phyloP scores from a whole-genome alignment of 2,113 vertebrate genomes.

The Herpetotheres cachinnans region DNA sequence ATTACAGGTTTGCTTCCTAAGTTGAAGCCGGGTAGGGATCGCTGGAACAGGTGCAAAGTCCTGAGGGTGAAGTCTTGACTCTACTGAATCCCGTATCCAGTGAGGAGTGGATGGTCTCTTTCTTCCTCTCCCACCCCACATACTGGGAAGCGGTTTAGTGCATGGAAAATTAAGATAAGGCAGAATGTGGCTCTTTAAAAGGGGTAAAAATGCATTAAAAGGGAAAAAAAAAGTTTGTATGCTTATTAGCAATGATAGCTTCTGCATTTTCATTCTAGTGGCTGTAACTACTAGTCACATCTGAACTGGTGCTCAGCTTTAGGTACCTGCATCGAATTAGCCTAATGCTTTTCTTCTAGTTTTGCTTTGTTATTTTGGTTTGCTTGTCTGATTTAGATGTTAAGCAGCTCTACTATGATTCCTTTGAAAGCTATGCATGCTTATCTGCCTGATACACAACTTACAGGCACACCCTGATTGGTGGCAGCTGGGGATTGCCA shows the following conservation, averaged over 20 bases:
- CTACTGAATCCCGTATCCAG: neutral
- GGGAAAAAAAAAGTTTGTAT: rapidly evolving
- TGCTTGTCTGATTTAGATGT: slow-evolving; percentile 1
- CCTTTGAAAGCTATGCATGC: slow-evolving; percentile 20
- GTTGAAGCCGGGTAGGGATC: neutral
- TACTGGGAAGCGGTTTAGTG: neutral
- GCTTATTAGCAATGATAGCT: neutral
- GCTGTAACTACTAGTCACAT: neutral
- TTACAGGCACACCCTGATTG: neutral
- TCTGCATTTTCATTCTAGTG: neutral
- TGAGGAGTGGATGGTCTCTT: neutral
- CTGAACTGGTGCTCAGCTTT: neutral
- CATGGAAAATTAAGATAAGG: neutral
- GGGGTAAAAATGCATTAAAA: neutral
- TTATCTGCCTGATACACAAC: slow-evolving; percentile 17
- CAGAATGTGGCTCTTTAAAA: neutral
- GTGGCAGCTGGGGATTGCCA: neutral
- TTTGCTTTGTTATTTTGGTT: neutral
- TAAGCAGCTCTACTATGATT: slow-evolving; percentile 17
- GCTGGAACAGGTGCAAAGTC: neutral
- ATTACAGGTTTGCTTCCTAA: neutral
- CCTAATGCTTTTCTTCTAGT: neutral
- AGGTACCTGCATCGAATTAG: neutral
- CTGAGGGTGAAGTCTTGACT: neutral
- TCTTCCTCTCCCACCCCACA: neutral